phyloP scores from a whole-genome alignment of 2,888 invertebrate genomes.

The Idaea aversata region DNA sequence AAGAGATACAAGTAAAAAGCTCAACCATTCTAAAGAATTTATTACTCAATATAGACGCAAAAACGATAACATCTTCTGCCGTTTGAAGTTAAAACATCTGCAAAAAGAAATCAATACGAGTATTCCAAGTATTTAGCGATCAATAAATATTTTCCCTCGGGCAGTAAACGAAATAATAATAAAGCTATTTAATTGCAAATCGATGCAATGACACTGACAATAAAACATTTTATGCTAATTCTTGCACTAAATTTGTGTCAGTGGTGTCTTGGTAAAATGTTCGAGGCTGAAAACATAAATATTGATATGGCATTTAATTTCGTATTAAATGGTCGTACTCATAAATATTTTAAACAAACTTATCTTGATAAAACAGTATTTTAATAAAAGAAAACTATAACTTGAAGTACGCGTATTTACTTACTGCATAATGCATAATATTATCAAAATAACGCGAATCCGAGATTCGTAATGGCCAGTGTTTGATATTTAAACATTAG shows the following conservation, averaged over 20 bases:
- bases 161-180: constrained; percentile 7
- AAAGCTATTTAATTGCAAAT: constrained; percentile 19
- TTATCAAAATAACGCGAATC: too few species aligned
- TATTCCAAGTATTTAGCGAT: constrained; percentile 4
- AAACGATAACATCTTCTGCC: neutral
- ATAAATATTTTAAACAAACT: neutral
- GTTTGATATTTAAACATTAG: too few species aligned
- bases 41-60: neutral
- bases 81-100: constrained; percentile 1
- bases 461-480: too few species aligned
- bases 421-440: neutral
- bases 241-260: neutral
- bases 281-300: neutral
- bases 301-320: neutral
- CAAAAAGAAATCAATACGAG: neutral
- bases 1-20: neutral
- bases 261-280: neutral
- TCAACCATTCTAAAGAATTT: neutral
- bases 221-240: constrained; percentile 12
- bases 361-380: neutral
- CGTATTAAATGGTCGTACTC: neutral
- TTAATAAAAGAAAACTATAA: neutral
- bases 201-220: constrained; percentile 12
- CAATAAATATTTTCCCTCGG: constrained; percentile 10
- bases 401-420: neutral